Conservation (phyloP, 2,113 vertebrate species). For the Fregetta grallaria region DNA sequence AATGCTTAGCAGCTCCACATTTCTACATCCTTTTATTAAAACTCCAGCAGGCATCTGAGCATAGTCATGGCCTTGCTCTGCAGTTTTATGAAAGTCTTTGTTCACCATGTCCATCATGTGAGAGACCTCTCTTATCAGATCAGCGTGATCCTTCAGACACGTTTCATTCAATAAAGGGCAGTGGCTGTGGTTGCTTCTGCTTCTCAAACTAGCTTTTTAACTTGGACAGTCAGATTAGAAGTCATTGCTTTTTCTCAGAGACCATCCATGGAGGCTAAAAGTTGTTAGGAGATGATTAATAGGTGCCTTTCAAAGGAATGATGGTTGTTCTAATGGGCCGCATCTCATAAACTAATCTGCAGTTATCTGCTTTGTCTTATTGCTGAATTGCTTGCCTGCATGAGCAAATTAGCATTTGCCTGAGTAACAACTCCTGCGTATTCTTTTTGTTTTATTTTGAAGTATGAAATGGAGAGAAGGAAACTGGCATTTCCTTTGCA, state of each 20-base stretch:
- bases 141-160: accelerated
- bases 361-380: background rate
- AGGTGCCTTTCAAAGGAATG: background rate
- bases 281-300: background rate
- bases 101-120: background rate
- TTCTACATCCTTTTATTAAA: background rate
- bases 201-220: background rate
- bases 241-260: background rate
- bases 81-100: background rate
- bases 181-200: background rate
- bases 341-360: background rate
- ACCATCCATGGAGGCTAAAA: background rate
- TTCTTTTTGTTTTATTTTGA: background rate
- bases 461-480: background rate
- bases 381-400: background rate
- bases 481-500: background rate
- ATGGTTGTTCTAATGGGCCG: background rate
- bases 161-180: background rate
- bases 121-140: background rate
- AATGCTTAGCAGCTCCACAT: background rate
- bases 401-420: background rate
- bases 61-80: background rate
- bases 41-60: background rate
- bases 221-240: background rate
- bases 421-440: background rate